Conservation (phyloP, 2,797 vertebrate species). For the Tauraco hartlaubi region DNA sequence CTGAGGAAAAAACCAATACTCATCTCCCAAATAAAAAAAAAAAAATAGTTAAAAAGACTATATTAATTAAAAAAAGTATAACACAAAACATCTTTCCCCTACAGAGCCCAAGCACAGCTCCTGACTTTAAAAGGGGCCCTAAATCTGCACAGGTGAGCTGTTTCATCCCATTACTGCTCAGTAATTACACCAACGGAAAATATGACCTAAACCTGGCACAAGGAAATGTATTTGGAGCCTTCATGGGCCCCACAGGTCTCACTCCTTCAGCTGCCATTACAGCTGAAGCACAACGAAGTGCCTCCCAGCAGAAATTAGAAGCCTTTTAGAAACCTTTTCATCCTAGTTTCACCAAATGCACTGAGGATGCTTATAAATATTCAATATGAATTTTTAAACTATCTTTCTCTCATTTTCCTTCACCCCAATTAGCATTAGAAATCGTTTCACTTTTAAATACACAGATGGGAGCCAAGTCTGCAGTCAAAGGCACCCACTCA, state of each 20-base stretch:
- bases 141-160: background rate
- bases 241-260: background rate
- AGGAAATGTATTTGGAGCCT: background rate
- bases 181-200: constrained; percentile 10
- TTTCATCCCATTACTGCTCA: background rate
- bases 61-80: background rate
- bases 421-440: constrained; percentile 30
- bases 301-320: constrained; percentile 32
- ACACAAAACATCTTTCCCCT: background rate
- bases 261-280: background rate
- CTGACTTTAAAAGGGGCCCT: background rate
- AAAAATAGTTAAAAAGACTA: no score
- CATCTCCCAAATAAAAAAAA: background rate
- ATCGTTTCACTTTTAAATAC: constrained; percentile 45
- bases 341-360: constrained; percentile 14
- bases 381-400: constrained; percentile 27
- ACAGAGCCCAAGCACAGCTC: background rate
- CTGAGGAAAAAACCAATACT: background rate
- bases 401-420: constrained; percentile 25
- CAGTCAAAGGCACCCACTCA: constrained; percentile 7
- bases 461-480: constrained; percentile 30
- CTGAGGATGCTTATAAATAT: constrained; percentile 55
- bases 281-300: background rate
- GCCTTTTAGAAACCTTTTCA: constrained; percentile 39
- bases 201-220: background rate